Conservation (phyloP, 2,797 vertebrate species). For the Coracias cyanogaster region DNA sequence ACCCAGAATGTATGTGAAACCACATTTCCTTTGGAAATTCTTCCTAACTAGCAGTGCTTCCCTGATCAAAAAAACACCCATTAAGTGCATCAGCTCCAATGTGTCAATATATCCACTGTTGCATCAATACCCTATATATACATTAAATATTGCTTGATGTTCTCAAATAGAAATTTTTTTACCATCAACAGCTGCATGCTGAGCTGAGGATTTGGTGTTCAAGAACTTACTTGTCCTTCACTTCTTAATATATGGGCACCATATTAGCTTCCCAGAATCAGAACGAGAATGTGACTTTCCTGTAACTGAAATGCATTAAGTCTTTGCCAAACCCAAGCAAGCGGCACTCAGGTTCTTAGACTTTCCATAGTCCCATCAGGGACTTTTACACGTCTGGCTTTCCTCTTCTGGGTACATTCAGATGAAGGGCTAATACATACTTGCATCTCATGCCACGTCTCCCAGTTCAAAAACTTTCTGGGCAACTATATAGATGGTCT, state of each 20-base stretch:
- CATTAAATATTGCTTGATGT: background rate
- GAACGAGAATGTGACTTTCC: background rate
- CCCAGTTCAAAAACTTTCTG: background rate
- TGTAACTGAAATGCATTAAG: background rate
- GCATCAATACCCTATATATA: background rate
- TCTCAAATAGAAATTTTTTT: background rate
- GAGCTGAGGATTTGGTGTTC: background rate
- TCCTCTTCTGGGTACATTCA: background rate
- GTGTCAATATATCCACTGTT: background rate
- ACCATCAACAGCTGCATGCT: background rate
- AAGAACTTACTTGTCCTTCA: background rate
- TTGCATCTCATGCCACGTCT: background rate
- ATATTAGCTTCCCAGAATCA: background rate
- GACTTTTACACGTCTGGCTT: background rate
- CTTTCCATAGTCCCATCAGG: background rate
- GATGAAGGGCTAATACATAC: background rate
- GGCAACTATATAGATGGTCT: background rate
- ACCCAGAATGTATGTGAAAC: background rate
- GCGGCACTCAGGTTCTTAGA: background rate
- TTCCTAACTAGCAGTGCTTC: background rate
- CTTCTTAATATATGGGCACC: background rate
- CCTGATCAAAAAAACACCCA: rapidly evolving
- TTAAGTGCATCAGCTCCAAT: background rate
- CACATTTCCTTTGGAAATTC: background rate
- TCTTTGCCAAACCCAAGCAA: background rate